Conservation (phyloP, 92 coral and sea anemone genomes). For the Micromussa lordhowensis region DNA sequence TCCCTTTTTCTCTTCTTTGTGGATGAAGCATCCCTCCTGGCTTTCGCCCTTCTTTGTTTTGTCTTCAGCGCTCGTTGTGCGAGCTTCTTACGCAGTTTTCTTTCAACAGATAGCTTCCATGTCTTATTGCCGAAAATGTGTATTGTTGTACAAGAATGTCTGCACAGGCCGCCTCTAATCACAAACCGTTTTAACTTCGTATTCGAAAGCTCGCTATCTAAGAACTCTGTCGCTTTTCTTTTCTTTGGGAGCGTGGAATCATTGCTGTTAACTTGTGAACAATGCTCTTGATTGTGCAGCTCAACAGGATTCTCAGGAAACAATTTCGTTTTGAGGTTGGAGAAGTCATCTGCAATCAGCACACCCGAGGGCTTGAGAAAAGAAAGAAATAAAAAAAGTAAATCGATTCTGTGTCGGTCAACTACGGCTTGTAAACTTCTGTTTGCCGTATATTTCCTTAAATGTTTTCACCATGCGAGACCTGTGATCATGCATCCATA, state of each 20-base stretch:
- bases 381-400: neutral
- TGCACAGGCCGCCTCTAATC: neutral
- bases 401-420: neutral
- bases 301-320: neutral
- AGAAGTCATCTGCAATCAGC: neutral
- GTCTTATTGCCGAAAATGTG: conserved; percentile 19
- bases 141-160: neutral
- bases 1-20: neutral
- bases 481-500: no score
- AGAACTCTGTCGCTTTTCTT: neutral
- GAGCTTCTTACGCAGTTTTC: neutral
- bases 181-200: neutral
- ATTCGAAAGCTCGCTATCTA: neutral
- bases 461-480: neutral
- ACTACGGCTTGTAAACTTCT: no score
- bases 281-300: conserved; percentile 5
- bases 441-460: neutral
- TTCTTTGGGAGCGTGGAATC: neutral
- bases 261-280: neutral
- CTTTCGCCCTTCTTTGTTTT: neutral
- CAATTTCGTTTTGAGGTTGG: conserved; percentile 1
- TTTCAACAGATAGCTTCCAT: conserved; percentile 19
- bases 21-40: neutral
- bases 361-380: neutral
- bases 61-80: neutral